Percentiles rank a stretch among this genome's conserved stretches.
Conservation (phyloP, 2,113 vertebrate genomes). For the Prionailurus viverrinus region DNA sequence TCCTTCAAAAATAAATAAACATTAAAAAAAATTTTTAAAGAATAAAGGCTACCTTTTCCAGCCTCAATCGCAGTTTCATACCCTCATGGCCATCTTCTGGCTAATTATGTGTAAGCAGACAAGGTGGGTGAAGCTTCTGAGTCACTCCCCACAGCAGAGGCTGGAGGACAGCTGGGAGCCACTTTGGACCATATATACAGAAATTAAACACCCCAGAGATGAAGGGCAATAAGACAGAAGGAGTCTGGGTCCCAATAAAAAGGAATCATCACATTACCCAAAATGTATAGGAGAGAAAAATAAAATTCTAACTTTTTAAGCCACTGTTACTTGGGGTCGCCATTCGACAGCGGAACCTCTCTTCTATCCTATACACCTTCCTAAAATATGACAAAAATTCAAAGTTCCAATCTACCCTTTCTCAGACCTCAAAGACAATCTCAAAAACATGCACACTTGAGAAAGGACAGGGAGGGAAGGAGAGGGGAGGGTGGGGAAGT, state of each 20-base stretch:
- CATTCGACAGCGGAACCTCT: not conserved
- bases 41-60: not conserved
- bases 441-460: not conserved
- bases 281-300: not conserved
- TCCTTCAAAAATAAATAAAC: no score
- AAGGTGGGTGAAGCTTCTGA: not conserved
- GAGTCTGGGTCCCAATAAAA: not conserved
- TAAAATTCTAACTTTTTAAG: not conserved
- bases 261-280: not conserved
- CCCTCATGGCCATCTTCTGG: not conserved
- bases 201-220: not conserved
- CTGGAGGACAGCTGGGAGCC: not conserved
- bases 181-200: not conserved
- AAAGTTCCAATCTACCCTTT: not conserved
- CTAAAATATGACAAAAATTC: not conserved
- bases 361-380: not conserved
- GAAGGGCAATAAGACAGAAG: not conserved
- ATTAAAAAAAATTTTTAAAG: not conserved
- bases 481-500: not conserved
- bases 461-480: not conserved
- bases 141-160: not conserved
- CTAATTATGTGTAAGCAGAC: not conserved
- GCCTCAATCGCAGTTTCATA: not conserved
- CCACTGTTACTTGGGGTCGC: not conserved
- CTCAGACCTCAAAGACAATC: not conserved